Conservation (phyloP, 2,113 vertebrate species). For the Pedetes capensis region DNA sequence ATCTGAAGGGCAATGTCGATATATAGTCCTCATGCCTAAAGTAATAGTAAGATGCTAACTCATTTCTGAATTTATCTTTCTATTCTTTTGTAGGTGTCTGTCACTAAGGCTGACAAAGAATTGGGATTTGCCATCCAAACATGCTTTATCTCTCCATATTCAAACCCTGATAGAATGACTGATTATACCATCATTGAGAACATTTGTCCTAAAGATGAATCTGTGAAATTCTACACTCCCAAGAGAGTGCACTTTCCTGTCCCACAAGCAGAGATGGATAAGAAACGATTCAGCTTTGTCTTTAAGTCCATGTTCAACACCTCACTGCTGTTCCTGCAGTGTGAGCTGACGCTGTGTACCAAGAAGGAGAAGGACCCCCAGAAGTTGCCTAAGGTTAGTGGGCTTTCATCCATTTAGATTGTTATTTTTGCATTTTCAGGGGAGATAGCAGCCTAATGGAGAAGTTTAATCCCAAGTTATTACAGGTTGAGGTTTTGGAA, state of each 20-base stretch:
- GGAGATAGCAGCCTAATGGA: not conserved
- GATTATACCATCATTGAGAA: slow-evolving; percentile 94
- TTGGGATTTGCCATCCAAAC: slow-evolving; percentile 93
- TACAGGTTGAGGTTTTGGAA: slow-evolving; percentile 39
- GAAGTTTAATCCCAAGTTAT: not conserved
- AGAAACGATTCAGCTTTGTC: slow-evolving; percentile 92
- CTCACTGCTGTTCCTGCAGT: slow-evolving; percentile 93
- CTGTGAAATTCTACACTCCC: slow-evolving; percentile 86
- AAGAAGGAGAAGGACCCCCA: slow-evolving; percentile 77
- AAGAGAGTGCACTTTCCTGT: slow-evolving; percentile 80
- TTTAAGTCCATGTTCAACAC: slow-evolving; percentile 90
- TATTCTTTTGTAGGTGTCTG: slow-evolving; percentile 86
- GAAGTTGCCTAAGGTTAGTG: slow-evolving; percentile 87
- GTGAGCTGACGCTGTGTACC: slow-evolving; percentile 92
- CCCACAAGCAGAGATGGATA: slow-evolving; percentile 82
- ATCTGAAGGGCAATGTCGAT: not conserved
- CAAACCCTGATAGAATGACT: slow-evolving; percentile 84
- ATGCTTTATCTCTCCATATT: slow-evolving; percentile 90
- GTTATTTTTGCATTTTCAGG: slow-evolving; percentile 10
- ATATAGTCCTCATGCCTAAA: not conserved
- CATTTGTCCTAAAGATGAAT: slow-evolving; percentile 93
- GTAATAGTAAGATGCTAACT: not conserved
- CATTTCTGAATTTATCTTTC: slow-evolving; percentile 35
- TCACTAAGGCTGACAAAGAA: slow-evolving; percentile 88
- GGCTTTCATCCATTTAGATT: not conserved